Conservation (phyloP, 2,888 invertebrate genomes). For the Pandemis corylana region DNA sequence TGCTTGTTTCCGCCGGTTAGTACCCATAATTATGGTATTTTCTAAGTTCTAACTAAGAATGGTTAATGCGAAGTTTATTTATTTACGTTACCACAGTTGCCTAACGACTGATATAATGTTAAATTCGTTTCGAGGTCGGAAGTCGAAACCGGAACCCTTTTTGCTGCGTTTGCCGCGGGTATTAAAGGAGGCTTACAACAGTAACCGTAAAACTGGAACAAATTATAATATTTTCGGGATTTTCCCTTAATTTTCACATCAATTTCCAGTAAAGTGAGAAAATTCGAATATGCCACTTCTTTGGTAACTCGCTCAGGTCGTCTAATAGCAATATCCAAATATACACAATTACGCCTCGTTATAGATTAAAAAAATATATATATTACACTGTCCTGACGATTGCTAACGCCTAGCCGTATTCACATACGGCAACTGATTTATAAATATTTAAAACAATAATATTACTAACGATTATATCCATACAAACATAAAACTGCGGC, state of each 20-base stretch:
- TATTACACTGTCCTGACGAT: too few species aligned
- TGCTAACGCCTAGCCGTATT: too few species aligned
- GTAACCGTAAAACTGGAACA: conserved; percentile 2
- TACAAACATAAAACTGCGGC: neutral
- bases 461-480: neutral
- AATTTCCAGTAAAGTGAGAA: neutral
- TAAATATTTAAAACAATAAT: neutral
- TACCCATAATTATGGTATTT: neutral
- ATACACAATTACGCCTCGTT: neutral
- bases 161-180: conserved; percentile 8
- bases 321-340: neutral
- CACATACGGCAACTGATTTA: too few species aligned
- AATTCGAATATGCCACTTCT: neutral
- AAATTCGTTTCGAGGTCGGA: conserved; percentile 25
- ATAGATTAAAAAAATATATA: too few species aligned
- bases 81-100: conserved; percentile 2
- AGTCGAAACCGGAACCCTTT: conserved; percentile 21
- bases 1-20: neutral
- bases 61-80: conserved; percentile 1
- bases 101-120: conserved; percentile 4
- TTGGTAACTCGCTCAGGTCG: neutral
- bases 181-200: conserved; percentile 21
- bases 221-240: neutral
- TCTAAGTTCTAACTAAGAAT: neutral
- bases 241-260: neutral